Percentiles rank a stretch among this genome's conserved stretches.
Evolutionary conservation across 1,140 invertebrate genomes (phyloP).

Genomic region (Myzus persicae): DNA sequence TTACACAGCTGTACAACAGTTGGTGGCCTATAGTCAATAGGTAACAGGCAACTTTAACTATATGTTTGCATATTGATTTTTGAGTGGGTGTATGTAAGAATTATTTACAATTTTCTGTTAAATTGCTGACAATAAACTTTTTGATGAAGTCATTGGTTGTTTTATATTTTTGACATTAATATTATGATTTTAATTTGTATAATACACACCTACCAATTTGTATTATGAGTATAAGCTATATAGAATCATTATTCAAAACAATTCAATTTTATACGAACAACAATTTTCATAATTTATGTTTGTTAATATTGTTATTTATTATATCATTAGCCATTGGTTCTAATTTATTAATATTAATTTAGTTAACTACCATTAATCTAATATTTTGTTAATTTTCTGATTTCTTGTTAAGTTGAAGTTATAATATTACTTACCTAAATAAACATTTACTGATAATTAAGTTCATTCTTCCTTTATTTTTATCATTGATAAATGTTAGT

Average conservation of each 20-base stretch:
- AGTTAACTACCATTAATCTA: neutral
- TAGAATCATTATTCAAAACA: neutral
- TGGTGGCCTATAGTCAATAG: neutral
- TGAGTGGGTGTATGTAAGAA: neutral
- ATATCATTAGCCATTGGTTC: neutral
- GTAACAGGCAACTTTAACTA: neutral
- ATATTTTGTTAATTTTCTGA: neutral
- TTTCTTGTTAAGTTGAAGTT: neutral
- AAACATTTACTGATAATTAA: neutral
- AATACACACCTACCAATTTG: too few species aligned
- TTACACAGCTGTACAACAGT: conserved; percentile 39
- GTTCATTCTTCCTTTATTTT: neutral
- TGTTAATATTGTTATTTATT: neutral
- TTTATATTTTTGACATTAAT: neutral
- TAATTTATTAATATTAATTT: neutral
- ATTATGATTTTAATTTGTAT: neutral
- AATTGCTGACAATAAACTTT: neutral
- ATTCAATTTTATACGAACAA: neutral
- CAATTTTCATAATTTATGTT: neutral
- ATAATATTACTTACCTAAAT: neutral
- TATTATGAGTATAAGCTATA: neutral
- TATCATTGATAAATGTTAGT: neutral
- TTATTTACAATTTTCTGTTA: neutral
- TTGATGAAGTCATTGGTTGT: neutral
- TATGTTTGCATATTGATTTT: neutral